phyloP scores from a whole-genome alignment of 2,888 invertebrate species.

The Lasiommata megera region DNA sequence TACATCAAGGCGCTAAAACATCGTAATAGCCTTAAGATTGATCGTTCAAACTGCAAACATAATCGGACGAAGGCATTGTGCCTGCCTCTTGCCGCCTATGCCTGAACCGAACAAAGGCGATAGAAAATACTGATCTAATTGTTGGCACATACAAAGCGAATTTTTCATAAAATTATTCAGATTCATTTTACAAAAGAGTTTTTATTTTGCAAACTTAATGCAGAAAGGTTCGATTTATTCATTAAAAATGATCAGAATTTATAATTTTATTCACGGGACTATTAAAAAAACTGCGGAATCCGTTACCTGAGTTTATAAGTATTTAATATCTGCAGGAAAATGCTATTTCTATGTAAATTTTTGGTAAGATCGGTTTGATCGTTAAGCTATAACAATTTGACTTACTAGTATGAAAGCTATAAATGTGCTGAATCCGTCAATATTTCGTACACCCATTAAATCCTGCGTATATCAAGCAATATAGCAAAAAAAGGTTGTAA shows the following conservation, averaged over 20 bases:
- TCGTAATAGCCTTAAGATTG: slow-evolving; percentile 77
- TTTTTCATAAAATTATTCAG: slow-evolving; percentile 14
- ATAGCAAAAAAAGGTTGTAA: no score
- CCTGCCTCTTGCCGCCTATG: slow-evolving; percentile 38
- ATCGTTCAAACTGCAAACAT: slow-evolving; percentile 68
- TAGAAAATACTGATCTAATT: slow-evolving; percentile 55
- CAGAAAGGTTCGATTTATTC: neutral
- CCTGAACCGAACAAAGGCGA: slow-evolving; percentile 53
- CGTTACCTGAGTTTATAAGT: no score
- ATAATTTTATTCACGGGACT: neutral
- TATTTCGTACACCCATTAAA: no score
- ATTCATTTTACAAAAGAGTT: neutral
- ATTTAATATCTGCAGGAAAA: no score
- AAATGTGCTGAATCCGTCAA: no score
- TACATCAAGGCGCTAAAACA: slow-evolving; percentile 79
- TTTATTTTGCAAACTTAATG: neutral
- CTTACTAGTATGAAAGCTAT: no score
- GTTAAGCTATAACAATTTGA: no score
- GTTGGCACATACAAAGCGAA: slow-evolving; percentile 39
- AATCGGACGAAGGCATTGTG: slow-evolving; percentile 61
- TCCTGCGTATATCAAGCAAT: no score
- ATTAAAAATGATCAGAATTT: neutral
- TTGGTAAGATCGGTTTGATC: no score
- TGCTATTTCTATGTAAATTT: no score
- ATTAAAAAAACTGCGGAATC: no score